phyloP scores from a whole-genome alignment of 2,888 invertebrate species.

The Drosophila diplacantha region DNA sequence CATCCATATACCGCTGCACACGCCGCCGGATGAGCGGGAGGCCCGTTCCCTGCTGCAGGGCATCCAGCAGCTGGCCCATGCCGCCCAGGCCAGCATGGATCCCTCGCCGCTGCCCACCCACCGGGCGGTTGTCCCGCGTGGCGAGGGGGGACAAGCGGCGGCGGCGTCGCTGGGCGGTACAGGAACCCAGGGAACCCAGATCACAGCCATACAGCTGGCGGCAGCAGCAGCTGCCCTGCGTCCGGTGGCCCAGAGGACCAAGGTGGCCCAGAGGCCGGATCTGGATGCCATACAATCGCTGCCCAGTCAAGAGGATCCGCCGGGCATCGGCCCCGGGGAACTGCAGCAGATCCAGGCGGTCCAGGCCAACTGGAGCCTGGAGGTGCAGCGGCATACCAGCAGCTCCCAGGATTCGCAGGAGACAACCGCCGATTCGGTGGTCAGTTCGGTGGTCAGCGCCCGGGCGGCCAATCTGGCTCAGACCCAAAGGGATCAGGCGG shows the following conservation, averaged over 20 bases:
- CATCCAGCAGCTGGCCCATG: slow-evolving; percentile 70
- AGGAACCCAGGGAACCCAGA: slow-evolving; percentile 25
- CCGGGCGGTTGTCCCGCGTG: slow-evolving; percentile 33
- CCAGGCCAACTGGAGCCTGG: slow-evolving; percentile 73
- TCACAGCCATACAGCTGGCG: slow-evolving; percentile 66
- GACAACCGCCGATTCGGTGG: slow-evolving; percentile 73
- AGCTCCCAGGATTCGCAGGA: slow-evolving; percentile 80
- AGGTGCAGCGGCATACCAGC: slow-evolving; percentile 73
- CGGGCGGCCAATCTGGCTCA: slow-evolving; percentile 64
- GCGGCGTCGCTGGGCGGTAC: slow-evolving; percentile 2
- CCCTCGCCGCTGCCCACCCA: slow-evolving; percentile 60
- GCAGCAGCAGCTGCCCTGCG: slow-evolving; percentile 68
- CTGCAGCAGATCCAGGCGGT: slow-evolving; percentile 46
- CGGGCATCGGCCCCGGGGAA: slow-evolving; percentile 49
- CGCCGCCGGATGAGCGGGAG: slow-evolving; percentile 84
- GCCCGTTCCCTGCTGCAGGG: slow-evolving; percentile 72
- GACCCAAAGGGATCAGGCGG: slow-evolving; percentile 48
- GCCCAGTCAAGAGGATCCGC: slow-evolving; percentile 75
- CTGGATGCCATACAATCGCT: slow-evolving; percentile 82
- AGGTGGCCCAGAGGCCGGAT: slow-evolving; percentile 58
- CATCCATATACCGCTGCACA: slow-evolving; percentile 86
- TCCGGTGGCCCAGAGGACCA: slow-evolving; percentile 52
- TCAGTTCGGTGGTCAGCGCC: slow-evolving; percentile 73
- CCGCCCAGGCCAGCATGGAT: slow-evolving; percentile 38
- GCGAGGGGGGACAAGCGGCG: background rate